Evolutionary conservation across 2,797 vertebrate genomes (phyloP).

Genomic region (Gadopsis bispinosus): DNA sequence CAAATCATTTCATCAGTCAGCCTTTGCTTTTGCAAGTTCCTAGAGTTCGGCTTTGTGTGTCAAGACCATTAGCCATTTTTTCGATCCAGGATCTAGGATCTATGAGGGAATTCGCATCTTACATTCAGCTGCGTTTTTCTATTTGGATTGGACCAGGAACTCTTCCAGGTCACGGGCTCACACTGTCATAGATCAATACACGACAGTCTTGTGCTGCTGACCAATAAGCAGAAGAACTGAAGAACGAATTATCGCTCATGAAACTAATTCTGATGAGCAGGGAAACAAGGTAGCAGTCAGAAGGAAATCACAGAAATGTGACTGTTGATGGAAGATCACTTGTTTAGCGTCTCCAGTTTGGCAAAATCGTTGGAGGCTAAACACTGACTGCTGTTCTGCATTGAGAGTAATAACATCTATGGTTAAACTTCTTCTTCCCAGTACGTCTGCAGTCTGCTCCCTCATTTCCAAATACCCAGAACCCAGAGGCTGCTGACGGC

Average conservation of each 20-base stretch:
- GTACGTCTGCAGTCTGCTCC: background rate
- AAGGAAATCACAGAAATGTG: background rate
- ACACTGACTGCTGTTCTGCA: background rate
- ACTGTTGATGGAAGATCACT: background rate
- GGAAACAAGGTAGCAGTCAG: background rate
- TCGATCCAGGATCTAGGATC: background rate
- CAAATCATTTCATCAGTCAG: background rate
- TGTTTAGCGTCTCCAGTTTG: background rate
- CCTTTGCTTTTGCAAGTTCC: background rate
- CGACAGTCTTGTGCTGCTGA: background rate
- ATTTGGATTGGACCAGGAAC: background rate
- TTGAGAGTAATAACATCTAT: background rate
- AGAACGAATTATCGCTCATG: background rate
- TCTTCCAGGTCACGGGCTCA: background rate
- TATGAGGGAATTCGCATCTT: background rate
- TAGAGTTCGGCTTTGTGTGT: background rate
- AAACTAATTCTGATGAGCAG: background rate
- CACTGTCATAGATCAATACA: background rate
- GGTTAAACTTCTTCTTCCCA: background rate
- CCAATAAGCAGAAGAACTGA: background rate
- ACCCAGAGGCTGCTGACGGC: constrained; percentile 26
- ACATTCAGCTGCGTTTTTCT: background rate
- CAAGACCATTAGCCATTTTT: too few relatives aligned
- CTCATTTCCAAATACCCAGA: background rate
- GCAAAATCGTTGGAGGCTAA: background rate